A percentile compares a stretch with the other conserved stretches of the same genome.
phyloP scores from a whole-genome alignment of 2,797 vertebrate genomes.

The Synaphobranchus kaupii region DNA sequence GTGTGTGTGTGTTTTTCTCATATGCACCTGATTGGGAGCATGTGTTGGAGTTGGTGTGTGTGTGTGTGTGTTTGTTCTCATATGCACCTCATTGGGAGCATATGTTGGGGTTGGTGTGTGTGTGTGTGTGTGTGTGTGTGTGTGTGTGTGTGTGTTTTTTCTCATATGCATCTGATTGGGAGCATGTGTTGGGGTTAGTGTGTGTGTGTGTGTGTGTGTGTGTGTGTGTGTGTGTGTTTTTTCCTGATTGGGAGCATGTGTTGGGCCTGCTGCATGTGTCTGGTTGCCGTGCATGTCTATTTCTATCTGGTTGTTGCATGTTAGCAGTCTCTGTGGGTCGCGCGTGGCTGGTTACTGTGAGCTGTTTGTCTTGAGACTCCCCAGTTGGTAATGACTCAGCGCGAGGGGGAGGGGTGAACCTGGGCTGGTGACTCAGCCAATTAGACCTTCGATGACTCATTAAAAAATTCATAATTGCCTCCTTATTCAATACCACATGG shows the following conservation, averaged over 20 bases:
- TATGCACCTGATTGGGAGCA: not conserved
- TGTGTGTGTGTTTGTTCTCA: not conserved
- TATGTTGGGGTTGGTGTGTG: too few species aligned
- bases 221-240: too few species aligned
- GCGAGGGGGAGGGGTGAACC: not conserved
- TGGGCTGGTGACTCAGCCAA: slow-evolving; percentile 23
- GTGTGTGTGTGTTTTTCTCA: not conserved
- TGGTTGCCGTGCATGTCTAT: slow-evolving; percentile 19
- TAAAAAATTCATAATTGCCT: slow-evolving; percentile 31
- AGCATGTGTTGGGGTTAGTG: not conserved
- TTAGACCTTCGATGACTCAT: slow-evolving; percentile 47
- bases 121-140: too few species aligned
- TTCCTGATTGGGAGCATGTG: too few species aligned
- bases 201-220: too few species aligned
- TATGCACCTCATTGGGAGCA: not conserved
- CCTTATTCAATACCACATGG: slow-evolving; percentile 40
- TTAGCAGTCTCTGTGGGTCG: too few species aligned
- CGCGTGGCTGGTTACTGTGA: too few species aligned
- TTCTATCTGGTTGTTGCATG: too few species aligned
- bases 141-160: not conserved
- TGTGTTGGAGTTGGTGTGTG: not conserved
- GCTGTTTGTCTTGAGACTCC: not conserved
- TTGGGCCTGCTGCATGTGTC: not conserved
- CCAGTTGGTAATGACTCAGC: not conserved
- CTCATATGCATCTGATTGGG: not conserved